Base-by-base conservation (phyloP, 2,888 invertebrate species). In the Drosophila phalerata region DNA sequence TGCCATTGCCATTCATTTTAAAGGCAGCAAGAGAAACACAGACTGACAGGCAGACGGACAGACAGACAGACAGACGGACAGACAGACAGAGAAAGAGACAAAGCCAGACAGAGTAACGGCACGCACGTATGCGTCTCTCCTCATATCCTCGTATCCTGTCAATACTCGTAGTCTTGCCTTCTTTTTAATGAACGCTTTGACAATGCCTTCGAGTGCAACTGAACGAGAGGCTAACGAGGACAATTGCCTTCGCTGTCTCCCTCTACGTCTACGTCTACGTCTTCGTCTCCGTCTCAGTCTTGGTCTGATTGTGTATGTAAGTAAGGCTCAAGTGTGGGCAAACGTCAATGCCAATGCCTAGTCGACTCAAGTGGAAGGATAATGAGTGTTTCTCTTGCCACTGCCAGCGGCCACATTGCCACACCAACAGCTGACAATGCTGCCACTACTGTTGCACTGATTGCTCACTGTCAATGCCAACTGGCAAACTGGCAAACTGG, bases 121-220 rank as follows among this genome's bases (percentile, higher is more conserved):
- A 79, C 76, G 69, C 53, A 70, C 69, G 48, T 66, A 64, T 61
- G 63, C 73, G 45, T 45, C 37, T 77, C 64, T 73, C 47, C 72
- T 71, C 22, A n/a, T n/a, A n/a, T n/a, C n/a, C n/a, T 22, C 64
- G 56, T 60, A 58, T 55, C 47, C 73, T 75, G 78, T 78, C 63
- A 63, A 64, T 63, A 22, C 22, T 22, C 22, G 22, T 22, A 52
- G 55, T 61, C 66, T 61, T 71, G 71, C 58, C 38, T 47, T 53
- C 34, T 65, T 77, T 88, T 88, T 88, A 88, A 86, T 86, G 86
- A 88, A 82, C 65, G 85, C 89, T 84, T 75, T 84, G 84, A 84
- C 89, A 84, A 89, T 81, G 89, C 76, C 81, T 86, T 83, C 81
- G 69, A 85, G 84, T 87, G 81, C 79, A 70, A 55, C 61, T 63